Conservation (phyloP, 2,888 invertebrate species). For the Eristalis tenax region DNA sequence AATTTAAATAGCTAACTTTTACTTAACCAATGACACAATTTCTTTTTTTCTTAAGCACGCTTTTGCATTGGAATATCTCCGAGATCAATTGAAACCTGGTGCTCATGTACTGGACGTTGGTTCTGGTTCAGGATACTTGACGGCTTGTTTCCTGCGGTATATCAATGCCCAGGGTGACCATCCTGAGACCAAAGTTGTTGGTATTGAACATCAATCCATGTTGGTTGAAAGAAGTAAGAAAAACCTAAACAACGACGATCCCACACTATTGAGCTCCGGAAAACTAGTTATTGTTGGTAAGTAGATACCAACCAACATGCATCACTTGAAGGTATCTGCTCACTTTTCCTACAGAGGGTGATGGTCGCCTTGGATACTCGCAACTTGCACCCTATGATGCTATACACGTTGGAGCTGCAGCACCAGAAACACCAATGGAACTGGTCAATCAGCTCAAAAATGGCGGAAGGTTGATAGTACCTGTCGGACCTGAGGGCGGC, state of each 20-base stretch:
- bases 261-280: slow-evolving; percentile 86
- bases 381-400: slow-evolving; percentile 92
- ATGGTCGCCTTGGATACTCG: slow-evolving; percentile 91
- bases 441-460: slow-evolving; percentile 83
- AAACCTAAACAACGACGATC: slow-evolving; percentile 90
- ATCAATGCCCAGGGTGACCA: slow-evolving; percentile 83
- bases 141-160: slow-evolving; percentile 94
- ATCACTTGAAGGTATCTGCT: background rate
- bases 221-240: slow-evolving; percentile 88
- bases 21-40: background rate
- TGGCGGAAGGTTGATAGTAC: slow-evolving; percentile 94
- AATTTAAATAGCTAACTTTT: slow-evolving; percentile 53
- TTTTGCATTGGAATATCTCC: slow-evolving; percentile 92
- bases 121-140: slow-evolving; percentile 96
- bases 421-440: slow-evolving; percentile 88
- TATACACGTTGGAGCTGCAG: slow-evolving; percentile 96
- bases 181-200: slow-evolving; percentile 85
- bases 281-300: slow-evolving; percentile 88
- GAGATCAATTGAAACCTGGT: slow-evolving; percentile 89
- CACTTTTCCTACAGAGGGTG: slow-evolving; percentile 85
- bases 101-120: slow-evolving; percentile 94
- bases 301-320: too few species aligned
- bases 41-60: slow-evolving; percentile 86
- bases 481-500: slow-evolving; percentile 92
- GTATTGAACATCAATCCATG: slow-evolving; percentile 95